A percentile compares a stretch with the other conserved stretches of the same genome.
Evolutionary conservation across 2,797 vertebrate genomes (phyloP).

Genomic region (Synanceia verrucosa): DNA sequence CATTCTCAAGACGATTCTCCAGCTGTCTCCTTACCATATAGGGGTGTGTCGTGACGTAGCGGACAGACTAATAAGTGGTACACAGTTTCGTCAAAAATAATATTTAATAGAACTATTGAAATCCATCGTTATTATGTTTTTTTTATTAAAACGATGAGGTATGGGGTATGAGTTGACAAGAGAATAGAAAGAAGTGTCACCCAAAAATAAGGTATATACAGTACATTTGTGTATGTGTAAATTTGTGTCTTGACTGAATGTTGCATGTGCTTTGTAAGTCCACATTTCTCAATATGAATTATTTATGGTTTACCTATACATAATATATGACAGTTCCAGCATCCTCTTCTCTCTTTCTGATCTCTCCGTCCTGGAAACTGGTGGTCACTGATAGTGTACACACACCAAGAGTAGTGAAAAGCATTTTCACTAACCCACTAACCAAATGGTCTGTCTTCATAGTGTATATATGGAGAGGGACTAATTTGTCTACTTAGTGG

Average conservation of each 20-base stretch:
- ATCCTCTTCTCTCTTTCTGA: conserved; percentile 23
- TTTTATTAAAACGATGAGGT: too few relatives aligned
- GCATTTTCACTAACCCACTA: conserved; percentile 5
- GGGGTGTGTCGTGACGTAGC: conserved; percentile 86
- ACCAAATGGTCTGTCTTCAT: conserved; percentile 3
- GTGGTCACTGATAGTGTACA: conserved; percentile 53
- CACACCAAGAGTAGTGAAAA: conserved; percentile 21
- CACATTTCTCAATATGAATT: conserved; percentile 46
- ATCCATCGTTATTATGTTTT: too few relatives aligned
- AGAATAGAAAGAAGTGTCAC: too few relatives aligned
- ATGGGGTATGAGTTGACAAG: too few relatives aligned
- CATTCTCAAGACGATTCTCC: conserved; percentile 51
- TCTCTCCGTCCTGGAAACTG: conserved; percentile 38
- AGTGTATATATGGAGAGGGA: neutral
- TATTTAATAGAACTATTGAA: neutral
- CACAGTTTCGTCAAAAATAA: conserved; percentile 55
- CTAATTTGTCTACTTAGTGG: conserved; percentile 25
- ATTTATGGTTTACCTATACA: conserved; percentile 64
- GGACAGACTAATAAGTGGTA: conserved; percentile 52
- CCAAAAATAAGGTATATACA: too few relatives aligned
- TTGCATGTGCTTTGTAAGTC: conserved; percentile 13
- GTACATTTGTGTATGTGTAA: neutral
- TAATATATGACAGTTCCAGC: conserved; percentile 68
- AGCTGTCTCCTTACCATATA: conserved; percentile 75
- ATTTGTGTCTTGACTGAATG: neutral